Evolutionary conservation across 2,888 invertebrate species (phyloP).

Genomic region (Acrobeloides nanus): DNA sequence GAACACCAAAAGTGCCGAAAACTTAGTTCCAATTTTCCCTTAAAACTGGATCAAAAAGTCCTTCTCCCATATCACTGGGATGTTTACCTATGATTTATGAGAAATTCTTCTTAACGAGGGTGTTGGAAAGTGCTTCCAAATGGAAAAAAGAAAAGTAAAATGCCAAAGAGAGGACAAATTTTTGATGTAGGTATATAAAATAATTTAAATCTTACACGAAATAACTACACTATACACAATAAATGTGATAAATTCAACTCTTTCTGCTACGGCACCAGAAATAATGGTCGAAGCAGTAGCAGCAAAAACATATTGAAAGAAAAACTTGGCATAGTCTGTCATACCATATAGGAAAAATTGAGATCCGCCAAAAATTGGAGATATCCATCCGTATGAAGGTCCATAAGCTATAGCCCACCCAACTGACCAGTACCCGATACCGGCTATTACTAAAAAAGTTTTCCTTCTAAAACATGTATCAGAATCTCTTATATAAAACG

Average conservation of each 20-base stretch:
- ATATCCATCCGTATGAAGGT: conserved; percentile 51
- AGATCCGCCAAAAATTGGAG: conserved; percentile 55
- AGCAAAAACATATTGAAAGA: conserved; percentile 62
- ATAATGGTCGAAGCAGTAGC: conserved; percentile 61
- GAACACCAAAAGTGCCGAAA: background rate
- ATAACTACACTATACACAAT: conserved; percentile 59
- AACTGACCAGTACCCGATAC: conserved; percentile 59
- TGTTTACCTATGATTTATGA: too few relatives aligned
- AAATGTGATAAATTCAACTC: conserved; percentile 60
- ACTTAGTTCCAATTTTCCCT: too few relatives aligned
- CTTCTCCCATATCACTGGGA: too few relatives aligned
- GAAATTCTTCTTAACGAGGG: too few relatives aligned
- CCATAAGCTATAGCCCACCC: conserved; percentile 59
- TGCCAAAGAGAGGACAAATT: background rate
- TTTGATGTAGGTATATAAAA: too few relatives aligned
- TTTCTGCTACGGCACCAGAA: conserved; percentile 60
- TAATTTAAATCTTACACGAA: too few relatives aligned
- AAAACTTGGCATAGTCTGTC: conserved; percentile 47
- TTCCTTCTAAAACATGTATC: too few relatives aligned
- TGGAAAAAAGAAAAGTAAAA: too few relatives aligned
- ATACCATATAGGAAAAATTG: conserved; percentile 41
- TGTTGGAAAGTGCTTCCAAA: too few relatives aligned
- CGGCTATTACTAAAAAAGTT: too few relatives aligned
- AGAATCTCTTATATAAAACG: too few relatives aligned
- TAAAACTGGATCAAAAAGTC: too few relatives aligned